A percentile compares a stretch with the other conserved stretches of the same genome.
Conservation (phyloP, 2,888 invertebrate genomes). For the Hemithea aestivaria region DNA sequence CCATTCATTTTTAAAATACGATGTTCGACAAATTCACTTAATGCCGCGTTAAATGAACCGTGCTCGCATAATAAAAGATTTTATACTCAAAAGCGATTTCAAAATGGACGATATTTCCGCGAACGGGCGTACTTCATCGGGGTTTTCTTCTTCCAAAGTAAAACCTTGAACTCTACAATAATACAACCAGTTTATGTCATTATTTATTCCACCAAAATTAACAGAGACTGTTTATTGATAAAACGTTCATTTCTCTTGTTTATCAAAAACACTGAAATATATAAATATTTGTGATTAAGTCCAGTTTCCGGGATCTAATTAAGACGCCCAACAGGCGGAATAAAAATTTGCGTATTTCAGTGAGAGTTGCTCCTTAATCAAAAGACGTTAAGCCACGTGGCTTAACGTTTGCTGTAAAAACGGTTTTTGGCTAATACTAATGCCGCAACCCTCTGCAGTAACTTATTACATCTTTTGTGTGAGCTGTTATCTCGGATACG, state of each 20-base stretch:
- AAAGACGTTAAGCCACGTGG: constrained; percentile 22
- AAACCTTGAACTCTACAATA: no score
- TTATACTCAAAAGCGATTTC: constrained; percentile 72
- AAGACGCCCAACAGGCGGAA: constrained; percentile 6
- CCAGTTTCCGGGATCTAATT: constrained; percentile 5
- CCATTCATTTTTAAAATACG: constrained; percentile 72
- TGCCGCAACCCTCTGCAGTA: no score
- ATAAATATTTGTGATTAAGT: constrained; percentile 16
- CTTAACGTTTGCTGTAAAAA: constrained; percentile 18
- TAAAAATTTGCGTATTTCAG: constrained; percentile 13
- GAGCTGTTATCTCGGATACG: constrained; percentile 6
- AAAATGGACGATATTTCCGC: constrained; percentile 67
- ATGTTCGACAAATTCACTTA: constrained; percentile 77
- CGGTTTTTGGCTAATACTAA: constrained; percentile 1
- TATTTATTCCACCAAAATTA: no score
- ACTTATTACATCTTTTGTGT: no score
- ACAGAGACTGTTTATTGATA: constrained; percentile 28
- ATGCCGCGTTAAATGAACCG: constrained; percentile 76
- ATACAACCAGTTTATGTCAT: constrained; percentile 30
- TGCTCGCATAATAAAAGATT: constrained; percentile 76
- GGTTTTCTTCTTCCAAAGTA: constrained; percentile 36
- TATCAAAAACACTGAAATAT: constrained; percentile 23
- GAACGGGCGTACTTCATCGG: constrained; percentile 46
- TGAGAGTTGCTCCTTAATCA: constrained; percentile 21
- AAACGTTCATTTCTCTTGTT: constrained; percentile 3